Evolutionary conservation across 2,113 vertebrate genomes (phyloP).

Genomic region (Channa maculata): DNA sequence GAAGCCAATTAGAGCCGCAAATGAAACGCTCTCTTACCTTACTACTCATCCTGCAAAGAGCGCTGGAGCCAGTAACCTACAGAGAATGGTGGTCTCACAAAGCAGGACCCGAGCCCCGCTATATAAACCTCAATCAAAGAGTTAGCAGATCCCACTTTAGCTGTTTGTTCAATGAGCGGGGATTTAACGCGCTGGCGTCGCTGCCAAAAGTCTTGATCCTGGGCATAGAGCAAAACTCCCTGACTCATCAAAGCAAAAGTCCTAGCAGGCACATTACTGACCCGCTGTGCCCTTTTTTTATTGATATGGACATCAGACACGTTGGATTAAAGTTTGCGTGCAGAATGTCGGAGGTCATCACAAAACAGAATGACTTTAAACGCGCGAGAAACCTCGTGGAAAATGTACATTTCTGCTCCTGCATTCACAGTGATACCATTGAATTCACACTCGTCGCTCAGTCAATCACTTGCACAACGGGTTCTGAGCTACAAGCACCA

Average conservation of each 20-base stretch:
- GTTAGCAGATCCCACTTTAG: slow-evolving; percentile 66
- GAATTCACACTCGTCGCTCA: not conserved
- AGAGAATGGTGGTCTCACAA: slow-evolving; percentile 59
- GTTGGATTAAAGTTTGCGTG: slow-evolving; percentile 55
- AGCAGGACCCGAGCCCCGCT: slow-evolving; percentile 44
- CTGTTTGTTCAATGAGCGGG: slow-evolving; percentile 74
- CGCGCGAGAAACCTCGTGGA: too few species aligned
- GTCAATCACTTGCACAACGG: not conserved
- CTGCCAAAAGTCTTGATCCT: slow-evolving; percentile 77
- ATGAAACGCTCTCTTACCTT: slow-evolving; percentile 68
- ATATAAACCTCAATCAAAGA: slow-evolving; percentile 79
- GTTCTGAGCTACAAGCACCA: not conserved
- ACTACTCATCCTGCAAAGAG: slow-evolving; percentile 72
- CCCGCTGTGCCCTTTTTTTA: slow-evolving; percentile 60
- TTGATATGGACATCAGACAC: slow-evolving; percentile 60
- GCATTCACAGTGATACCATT: not conserved
- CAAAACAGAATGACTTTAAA: slow-evolving; percentile 24
- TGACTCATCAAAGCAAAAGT: slow-evolving; percentile 80
- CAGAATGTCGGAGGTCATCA: slow-evolving; percentile 65
- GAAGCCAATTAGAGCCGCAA: too few species aligned
- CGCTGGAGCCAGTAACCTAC: slow-evolving; percentile 48
- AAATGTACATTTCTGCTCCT: too few species aligned
- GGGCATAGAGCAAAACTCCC: slow-evolving; percentile 74
- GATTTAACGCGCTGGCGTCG: slow-evolving; percentile 69
- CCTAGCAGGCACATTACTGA: slow-evolving; percentile 77